phyloP scores from a whole-genome alignment of 2,888 invertebrate species.

The Esperia sulphurella region DNA sequence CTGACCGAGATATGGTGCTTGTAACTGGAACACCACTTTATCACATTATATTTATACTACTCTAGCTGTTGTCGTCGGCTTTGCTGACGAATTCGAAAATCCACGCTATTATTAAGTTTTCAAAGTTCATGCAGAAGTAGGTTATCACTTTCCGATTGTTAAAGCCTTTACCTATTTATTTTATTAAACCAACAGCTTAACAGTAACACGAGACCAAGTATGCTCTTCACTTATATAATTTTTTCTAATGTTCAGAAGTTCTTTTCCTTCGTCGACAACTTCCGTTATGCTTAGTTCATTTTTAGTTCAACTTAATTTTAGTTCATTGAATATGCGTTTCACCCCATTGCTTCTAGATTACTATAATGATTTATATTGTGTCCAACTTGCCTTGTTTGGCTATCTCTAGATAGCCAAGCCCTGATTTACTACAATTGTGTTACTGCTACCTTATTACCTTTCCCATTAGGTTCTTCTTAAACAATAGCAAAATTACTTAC shows the following conservation, averaged over 20 bases:
- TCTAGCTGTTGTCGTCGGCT: too few species aligned
- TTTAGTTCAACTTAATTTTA: neutral
- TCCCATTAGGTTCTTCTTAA: constrained; percentile 13
- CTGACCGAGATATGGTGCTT: constrained; percentile 18
- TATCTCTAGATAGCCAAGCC: constrained; percentile 44
- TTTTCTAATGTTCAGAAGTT: too few species aligned
- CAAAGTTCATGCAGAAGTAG: too few species aligned
- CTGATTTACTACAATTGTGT: constrained; percentile 54
- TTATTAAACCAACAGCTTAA: too few species aligned
- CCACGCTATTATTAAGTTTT: too few species aligned
- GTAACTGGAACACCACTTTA: neutral
- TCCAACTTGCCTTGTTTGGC: constrained; percentile 48
- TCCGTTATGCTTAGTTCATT: too few species aligned
- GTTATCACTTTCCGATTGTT: too few species aligned
- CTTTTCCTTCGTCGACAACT: too few species aligned
- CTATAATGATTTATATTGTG: constrained; percentile 54
- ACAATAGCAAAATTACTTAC: constrained; percentile 1
- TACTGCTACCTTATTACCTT: constrained; percentile 34
- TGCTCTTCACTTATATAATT: too few species aligned
- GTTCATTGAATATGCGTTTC: constrained; percentile 48
- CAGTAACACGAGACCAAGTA: too few species aligned
- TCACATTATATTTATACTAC: constrained; percentile 3
- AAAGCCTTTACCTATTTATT: too few species aligned
- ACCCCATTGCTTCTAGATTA: constrained; percentile 30
- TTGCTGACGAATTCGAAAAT: too few species aligned